Base-by-base conservation (phyloP, 2,113 vertebrate species). In the Acrocephalus arundinaceus region DNA sequence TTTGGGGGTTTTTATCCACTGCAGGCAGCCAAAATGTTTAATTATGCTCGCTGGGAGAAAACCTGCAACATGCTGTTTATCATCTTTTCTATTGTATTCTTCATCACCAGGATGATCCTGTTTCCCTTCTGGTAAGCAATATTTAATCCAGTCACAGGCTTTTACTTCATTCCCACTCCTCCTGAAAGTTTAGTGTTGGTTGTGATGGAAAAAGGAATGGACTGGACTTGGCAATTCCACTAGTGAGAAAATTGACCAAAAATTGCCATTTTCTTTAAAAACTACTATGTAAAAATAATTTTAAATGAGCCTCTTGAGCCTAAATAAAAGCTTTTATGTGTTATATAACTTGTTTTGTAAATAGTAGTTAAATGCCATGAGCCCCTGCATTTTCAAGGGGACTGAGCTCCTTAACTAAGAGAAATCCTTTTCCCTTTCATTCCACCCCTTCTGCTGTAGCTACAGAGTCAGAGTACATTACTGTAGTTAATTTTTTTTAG, bases 21-120 rank as follows among this genome's bases (percentile, higher is more conserved):
- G 93, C 78, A 99, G 99, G 99, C 98, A 61, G 99, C 99, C 70
- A 99, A 99, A 97, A 93, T 99, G 94, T 99, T 99, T 95, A 98
- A 99, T 96, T 99, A 99, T 0, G 99, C 99, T 72, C 98, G 85
- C 89, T 99, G 98, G 98, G 98, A 98, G 90, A 98, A 96, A 71
- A 98, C 98, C 46, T 99, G 98, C 97, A 97, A 99, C 21, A 10
- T n/a, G 15, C 96, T 99, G 35, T 99, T 99, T 71, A 79, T 99
- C 76, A 91, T 99, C 80, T 99, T 99, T 70, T 96, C 99, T 8
- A 13, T 97, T 0, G 35, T 97, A 6, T 99, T 99, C 90, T 98
- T 99, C 92, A 93, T 98, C 82, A 99, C 98, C 8, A 98, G 99
- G 30, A 97, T 99, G 35, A 73, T 99, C 74, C 97, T 99, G 77